Base-by-base conservation (phyloP, 2,888 invertebrate genomes). In the Ephialtes manifestator region DNA sequence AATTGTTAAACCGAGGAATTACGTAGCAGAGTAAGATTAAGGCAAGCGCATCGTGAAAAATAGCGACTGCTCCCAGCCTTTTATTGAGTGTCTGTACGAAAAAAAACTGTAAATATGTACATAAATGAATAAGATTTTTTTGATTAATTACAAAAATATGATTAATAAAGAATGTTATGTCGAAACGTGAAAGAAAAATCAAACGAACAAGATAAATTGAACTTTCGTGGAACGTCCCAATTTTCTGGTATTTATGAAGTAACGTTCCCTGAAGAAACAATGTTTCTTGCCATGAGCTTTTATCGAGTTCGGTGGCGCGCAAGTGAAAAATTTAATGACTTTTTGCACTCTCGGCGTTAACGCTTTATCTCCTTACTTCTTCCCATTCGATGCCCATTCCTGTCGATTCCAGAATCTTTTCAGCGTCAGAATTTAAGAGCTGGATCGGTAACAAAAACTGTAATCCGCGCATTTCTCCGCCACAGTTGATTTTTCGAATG, bases 381-480 rank as follows among this genome's bases (percentile, higher is more conserved):
- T 97, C 97, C 95, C 97, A 97, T 78, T 96, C 96, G 67, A 97
- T 97, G 11, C 95, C 94, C 20, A 96, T 96, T 0, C 97, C 97
- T 72, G 96, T 96, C 7, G 97, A 96, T 86, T 97, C 96, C 15
- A 99, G 94, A 88, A 98, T 96, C 65, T 96, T 96, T 84, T 96
- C 97, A 0, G 99, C 97, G 99, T 99, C 0, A 99, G 94, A 99
- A 99, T 84, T 99, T 95, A 0, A n/a, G n/a, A n/a, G n/a, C n/a
- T n/a, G n/a, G n/a, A n/a, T n/a, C n/a, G n/a, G n/a, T n/a, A n/a
- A n/a, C n/a, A n/a, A n/a, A n/a, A n/a, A n/a, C n/a, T n/a, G n/a
- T n/a, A n/a, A n/a, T n/a, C n/a, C n/a, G n/a, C n/a, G n/a, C n/a
- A n/a, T n/a, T n/a, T n/a, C n/a, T n/a, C n/a, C n/a, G n/a, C n/a